Evolutionary conservation across 1,140 invertebrate genomes (phyloP).

Genomic region (Drosophila murphyi): DNA sequence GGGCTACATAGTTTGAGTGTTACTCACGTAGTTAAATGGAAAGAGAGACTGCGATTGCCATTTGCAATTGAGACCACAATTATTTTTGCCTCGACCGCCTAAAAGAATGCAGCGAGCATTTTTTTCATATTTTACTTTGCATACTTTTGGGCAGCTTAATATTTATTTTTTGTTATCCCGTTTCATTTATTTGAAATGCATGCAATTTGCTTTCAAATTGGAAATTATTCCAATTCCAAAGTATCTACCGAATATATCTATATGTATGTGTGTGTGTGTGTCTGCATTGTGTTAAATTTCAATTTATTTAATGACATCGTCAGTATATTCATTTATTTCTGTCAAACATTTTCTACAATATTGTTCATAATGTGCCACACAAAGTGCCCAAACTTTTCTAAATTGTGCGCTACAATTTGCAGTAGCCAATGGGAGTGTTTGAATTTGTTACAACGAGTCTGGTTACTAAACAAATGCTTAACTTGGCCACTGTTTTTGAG

Average conservation of each 20-base stretch:
- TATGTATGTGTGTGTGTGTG: conserved; percentile 10
- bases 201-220: conserved; percentile 66
- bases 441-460: not conserved
- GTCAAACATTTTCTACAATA: conserved; percentile 52
- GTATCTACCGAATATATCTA: not conserved
- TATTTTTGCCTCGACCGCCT: conserved; percentile 5
- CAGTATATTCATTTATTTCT: conserved; percentile 71
- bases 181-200: conserved; percentile 47
- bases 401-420: conserved; percentile 23
- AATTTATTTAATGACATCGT: conserved; percentile 74
- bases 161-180: not conserved
- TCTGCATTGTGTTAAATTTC: conserved; percentile 50
- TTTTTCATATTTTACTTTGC: conserved; percentile 10
- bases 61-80: conserved; percentile 16
- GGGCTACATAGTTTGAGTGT: conserved; percentile 23
- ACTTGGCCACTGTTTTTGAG: too few relatives aligned
- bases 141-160: conserved; percentile 5
- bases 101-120: conserved; percentile 29
- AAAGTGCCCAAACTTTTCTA: conserved; percentile 21
- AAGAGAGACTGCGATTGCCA: not conserved
- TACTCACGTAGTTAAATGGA: conserved; percentile 27
- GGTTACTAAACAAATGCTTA: too few relatives aligned
- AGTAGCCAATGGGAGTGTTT: not conserved
- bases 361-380: conserved; percentile 10
- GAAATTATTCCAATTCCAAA: conserved; percentile 65